A percentile compares a stretch with the other conserved stretches of the same genome.
phyloP scores from a whole-genome alignment of 2,113 vertebrate species.

The Probosciger aterrimus region DNA sequence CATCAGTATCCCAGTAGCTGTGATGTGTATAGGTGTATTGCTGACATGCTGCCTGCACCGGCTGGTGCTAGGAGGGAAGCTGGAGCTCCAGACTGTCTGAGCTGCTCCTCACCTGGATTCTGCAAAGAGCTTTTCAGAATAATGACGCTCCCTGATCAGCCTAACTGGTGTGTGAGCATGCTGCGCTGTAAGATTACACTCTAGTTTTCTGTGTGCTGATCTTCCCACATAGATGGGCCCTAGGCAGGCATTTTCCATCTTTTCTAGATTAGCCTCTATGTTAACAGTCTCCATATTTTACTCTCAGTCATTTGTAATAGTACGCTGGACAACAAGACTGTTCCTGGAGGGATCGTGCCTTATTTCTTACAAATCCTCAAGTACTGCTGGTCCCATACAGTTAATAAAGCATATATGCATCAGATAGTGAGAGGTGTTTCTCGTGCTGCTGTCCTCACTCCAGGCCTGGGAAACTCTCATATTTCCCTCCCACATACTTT shows the following conservation, averaged over 20 bases:
- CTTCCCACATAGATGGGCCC: background rate
- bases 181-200: background rate
- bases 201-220: background rate
- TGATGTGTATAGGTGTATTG: background rate
- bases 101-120: background rate
- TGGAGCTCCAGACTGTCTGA: background rate
- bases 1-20: background rate
- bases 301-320: background rate
- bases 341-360: background rate
- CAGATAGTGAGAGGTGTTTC: background rate
- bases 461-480: background rate
- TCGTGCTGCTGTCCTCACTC: background rate
- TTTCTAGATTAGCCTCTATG: background rate
- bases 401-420: background rate
- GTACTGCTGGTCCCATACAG: background rate
- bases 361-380: background rate
- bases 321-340: rapidly evolving
- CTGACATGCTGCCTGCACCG: background rate
- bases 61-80: background rate
- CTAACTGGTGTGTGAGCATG: background rate
- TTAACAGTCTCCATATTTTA: background rate
- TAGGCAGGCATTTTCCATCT: background rate
- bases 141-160: background rate
- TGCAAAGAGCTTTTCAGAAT: background rate
- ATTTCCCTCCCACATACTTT: background rate